Evolutionary conservation across 2,113 vertebrate species (phyloP).

Genomic region (Tyto alba): DNA sequence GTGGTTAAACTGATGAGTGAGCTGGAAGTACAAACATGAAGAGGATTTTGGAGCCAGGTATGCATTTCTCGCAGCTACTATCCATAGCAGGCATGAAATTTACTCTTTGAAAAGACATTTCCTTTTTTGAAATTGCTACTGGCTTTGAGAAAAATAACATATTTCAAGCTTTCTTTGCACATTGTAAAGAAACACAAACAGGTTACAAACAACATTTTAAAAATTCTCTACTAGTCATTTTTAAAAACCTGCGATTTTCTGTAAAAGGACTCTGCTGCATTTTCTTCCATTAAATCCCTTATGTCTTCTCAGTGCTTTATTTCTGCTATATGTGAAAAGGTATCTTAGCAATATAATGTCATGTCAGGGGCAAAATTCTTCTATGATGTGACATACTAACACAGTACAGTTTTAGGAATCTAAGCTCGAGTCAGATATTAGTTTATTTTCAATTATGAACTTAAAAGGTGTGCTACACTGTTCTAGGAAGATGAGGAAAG

Average conservation of each 20-base stretch:
- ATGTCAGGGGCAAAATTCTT: neutral
- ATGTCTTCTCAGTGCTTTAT: neutral
- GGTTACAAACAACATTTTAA: neutral
- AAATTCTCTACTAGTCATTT: neutral
- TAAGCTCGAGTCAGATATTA: neutral
- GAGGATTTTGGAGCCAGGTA: neutral
- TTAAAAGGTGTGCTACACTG: neutral
- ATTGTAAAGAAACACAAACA: neutral
- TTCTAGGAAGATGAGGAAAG: neutral
- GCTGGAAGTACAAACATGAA: neutral
- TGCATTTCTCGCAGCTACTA: neutral
- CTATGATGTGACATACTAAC: neutral
- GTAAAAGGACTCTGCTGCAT: neutral
- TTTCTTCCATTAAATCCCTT: neutral
- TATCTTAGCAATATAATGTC: neutral
- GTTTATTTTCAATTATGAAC: neutral
- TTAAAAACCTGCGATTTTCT: neutral
- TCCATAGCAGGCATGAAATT: neutral
- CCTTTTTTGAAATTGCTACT: neutral
- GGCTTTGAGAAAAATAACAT: neutral
- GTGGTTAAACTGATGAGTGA: constrained; percentile 2
- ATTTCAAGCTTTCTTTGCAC: neutral
- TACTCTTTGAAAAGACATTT: neutral
- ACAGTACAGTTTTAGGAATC: neutral
- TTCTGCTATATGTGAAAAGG: neutral